Base-by-base conservation (phyloP, 2,888 invertebrate species). In the Trissolcus japonicus region DNA sequence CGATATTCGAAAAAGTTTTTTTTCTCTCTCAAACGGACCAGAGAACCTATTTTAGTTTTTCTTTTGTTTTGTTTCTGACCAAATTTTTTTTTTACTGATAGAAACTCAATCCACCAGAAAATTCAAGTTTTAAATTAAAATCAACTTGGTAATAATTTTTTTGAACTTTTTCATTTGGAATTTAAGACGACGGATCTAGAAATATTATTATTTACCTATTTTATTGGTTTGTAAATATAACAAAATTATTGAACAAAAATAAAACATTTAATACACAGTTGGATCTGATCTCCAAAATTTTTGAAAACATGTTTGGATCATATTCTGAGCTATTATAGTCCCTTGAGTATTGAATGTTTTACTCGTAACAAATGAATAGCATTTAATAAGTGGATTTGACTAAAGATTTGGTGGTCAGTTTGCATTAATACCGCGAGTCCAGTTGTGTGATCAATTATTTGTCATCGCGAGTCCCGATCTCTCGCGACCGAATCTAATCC, bases 401-500 rank as follows among this genome's bases (percentile, higher is more conserved):
- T 50, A 11, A 14, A 29, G 43, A 21, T 35, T 57, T 74, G 57
- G 63, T 35, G 59, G 62, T 55, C 25, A 21, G 66, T 51, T 63
- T 16, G 48, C 59, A 68, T 68, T 54, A 69, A 55, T 48, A 59
- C 51, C 51, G 72, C 60, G 57, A 65, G 57, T 53, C 43, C 41
- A 13, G 59, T 41, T 35, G n/a, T 50, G 25, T 51, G 29, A 29
- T 17, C 56, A 65, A 65, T 63, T 65, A 69, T 63, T 61, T 11
- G 46, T 43, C 40, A 54, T 51, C 69, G 69, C 71, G 71, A 65
- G 62, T 74, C 57, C 55, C 25, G 68, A 73, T 69, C 68, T 68
- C 68, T 65, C 77, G 67, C 75, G 63, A 68, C 65, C 40, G 76
- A 80, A 84, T 84, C 83, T 87, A 88, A 89, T 88, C 89, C 89